Conservation (phyloP, 2,888 invertebrate species). For the Sturmia bella region DNA sequence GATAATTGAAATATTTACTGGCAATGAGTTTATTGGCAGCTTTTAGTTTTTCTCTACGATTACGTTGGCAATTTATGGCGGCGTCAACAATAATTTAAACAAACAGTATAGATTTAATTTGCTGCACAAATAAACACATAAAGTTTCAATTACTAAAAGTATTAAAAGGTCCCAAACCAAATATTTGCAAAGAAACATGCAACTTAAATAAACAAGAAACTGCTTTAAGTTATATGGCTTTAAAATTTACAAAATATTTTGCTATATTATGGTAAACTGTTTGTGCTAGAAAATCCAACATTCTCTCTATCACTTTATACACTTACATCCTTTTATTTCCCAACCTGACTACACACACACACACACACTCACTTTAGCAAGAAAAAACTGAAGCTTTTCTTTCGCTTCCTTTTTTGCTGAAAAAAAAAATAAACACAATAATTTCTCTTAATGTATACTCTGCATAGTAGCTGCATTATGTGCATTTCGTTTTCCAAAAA, state of each 20-base stretch:
- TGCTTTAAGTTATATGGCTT: neutral
- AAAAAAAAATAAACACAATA: neutral
- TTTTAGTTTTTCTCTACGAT: neutral
- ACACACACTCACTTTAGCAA: neutral
- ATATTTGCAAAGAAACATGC: too few relatives aligned
- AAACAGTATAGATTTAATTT: neutral
- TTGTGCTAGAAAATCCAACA: constrained; percentile 9
- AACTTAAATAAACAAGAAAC: too few relatives aligned
- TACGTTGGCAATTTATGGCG: constrained; percentile 5
- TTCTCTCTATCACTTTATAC: constrained; percentile 24
- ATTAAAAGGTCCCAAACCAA: too few relatives aligned
- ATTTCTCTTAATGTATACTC: constrained; percentile 27
- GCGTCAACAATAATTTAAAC: constrained; percentile 4
- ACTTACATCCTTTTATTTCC: constrained; percentile 36
- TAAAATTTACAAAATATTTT: constrained; percentile 23
- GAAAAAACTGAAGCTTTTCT: neutral
- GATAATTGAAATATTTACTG: constrained; percentile 39
- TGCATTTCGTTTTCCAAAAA: constrained; percentile 32
- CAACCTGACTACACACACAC: neutral
- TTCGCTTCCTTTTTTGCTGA: neutral
- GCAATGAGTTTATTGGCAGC: neutral
- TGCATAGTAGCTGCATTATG: constrained; percentile 24
- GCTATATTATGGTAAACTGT: constrained; percentile 44
- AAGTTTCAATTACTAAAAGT: too few relatives aligned
- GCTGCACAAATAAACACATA: constrained; percentile 4